A percentile compares a stretch with the other conserved stretches of the same genome.
Conservation (phyloP, 2,888 invertebrate species). For the Limnephilus lunatus region DNA sequence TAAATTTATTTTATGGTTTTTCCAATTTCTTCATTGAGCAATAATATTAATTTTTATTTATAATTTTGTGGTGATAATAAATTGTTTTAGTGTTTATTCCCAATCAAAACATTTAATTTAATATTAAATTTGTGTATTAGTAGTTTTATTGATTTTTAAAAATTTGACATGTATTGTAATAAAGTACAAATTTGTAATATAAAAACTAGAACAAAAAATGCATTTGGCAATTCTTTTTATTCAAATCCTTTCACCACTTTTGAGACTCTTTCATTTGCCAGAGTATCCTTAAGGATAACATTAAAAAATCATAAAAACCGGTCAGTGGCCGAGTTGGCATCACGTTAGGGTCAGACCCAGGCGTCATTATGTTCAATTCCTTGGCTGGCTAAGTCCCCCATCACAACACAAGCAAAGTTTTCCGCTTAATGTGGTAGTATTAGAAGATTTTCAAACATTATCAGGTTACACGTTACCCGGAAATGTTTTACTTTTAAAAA, state of each 20-base stretch:
- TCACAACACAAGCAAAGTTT: no score
- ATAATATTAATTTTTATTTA: not conserved
- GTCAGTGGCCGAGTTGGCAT: no score
- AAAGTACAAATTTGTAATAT: conserved; percentile 16
- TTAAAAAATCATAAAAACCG: no score
- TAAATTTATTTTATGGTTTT: not conserved
- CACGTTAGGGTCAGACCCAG: no score
- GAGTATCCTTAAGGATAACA: no score
- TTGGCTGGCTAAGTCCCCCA: no score
- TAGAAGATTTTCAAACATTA: no score
- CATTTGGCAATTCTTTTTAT: not conserved
- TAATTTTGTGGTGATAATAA: not conserved
- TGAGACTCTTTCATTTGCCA: no score
- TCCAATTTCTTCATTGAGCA: not conserved
- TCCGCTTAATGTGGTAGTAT: no score
- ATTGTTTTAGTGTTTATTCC: not conserved
- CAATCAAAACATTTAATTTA: not conserved
- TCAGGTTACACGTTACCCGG: no score
- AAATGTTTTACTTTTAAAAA: no score
- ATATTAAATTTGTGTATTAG: not conserved
- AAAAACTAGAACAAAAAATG: not conserved
- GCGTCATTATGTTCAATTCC: no score
- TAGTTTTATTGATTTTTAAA: not conserved
- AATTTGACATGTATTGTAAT: not conserved
- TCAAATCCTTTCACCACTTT: not conserved